Evolutionary conservation across 37 sponge, comb jelly and placozoan species (phyloP).

Genomic region (Haliclona indistincta): DNA sequence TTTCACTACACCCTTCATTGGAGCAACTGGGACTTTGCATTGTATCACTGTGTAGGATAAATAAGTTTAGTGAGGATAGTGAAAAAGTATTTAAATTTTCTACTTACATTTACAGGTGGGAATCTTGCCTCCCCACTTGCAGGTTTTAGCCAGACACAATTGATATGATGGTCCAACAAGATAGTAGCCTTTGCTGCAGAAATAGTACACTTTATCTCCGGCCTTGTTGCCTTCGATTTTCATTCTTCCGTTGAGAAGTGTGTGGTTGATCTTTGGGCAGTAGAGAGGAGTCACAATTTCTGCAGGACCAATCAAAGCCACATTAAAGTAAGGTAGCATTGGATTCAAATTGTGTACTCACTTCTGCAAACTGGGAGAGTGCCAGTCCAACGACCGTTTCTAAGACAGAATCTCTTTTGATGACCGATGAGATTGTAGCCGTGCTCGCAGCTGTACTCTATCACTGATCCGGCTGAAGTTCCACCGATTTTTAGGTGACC

Average conservation of each 20-base stretch:
- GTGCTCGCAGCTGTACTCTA: slow-evolving; percentile 27
- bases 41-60: slow-evolving; percentile 6
- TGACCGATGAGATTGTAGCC: slow-evolving; percentile 34
- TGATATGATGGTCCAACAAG: slow-evolving; percentile 7
- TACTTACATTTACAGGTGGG: slow-evolving; percentile 37
- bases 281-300: no score
- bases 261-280: no score
- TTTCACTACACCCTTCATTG: slow-evolving; percentile 15
- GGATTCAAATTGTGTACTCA: slow-evolving; percentile 5
- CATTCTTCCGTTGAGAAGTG: no score
- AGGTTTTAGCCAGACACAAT: slow-evolving; percentile 11
- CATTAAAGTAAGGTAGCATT: no score
- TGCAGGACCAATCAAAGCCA: no score
- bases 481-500: no score
- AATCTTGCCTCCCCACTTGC: slow-evolving; percentile 21
- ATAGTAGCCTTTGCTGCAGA: slow-evolving; percentile 12
- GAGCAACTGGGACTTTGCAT: slow-evolving; percentile 1
- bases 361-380: slow-evolving; percentile 43
- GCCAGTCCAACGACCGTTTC: slow-evolving; percentile 48
- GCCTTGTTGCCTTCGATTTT: no score
- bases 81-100: neutral
- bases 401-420: slow-evolving; percentile 29
- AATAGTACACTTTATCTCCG: slow-evolving; percentile 9
- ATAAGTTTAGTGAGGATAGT: neutral
- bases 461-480: slow-evolving; percentile 18